Conservation (phyloP, 2,113 vertebrate species). For the Gorsachius goisagi region DNA sequence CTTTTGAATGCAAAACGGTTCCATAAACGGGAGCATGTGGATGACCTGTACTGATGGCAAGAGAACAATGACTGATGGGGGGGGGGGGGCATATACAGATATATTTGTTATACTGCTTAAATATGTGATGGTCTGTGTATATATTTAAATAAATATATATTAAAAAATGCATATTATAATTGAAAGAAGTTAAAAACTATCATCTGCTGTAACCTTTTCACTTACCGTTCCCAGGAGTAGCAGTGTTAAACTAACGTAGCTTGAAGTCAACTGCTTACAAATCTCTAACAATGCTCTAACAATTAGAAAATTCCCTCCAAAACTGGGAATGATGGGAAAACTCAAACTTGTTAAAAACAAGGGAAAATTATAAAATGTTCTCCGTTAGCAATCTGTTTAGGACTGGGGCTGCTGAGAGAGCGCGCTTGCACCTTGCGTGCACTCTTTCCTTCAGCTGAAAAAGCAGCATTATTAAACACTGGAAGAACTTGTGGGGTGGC, state of each 20-base stretch:
- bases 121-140: background rate
- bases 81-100: background rate
- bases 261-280: background rate
- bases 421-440: accelerated
- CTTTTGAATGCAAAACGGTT: background rate
- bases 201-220: background rate
- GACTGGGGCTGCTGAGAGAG: background rate
- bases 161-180: background rate
- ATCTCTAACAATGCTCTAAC: background rate
- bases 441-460: background rate
- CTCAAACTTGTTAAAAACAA: background rate
- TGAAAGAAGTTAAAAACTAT: background rate
- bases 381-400: background rate
- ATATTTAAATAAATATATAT: background rate
- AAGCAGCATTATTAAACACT: background rate
- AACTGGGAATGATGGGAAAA: background rate
- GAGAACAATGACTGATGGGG: background rate
- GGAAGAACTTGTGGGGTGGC: background rate
- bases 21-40: background rate
- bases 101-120: background rate
- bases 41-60: background rate
- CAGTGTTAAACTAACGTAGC: background rate
- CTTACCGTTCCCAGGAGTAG: background rate
- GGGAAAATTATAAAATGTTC: background rate
- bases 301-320: background rate